phyloP scores from a whole-genome alignment of 1,140 invertebrate genomes.

The Pachyrhynchus sulphureomaculatus region DNA sequence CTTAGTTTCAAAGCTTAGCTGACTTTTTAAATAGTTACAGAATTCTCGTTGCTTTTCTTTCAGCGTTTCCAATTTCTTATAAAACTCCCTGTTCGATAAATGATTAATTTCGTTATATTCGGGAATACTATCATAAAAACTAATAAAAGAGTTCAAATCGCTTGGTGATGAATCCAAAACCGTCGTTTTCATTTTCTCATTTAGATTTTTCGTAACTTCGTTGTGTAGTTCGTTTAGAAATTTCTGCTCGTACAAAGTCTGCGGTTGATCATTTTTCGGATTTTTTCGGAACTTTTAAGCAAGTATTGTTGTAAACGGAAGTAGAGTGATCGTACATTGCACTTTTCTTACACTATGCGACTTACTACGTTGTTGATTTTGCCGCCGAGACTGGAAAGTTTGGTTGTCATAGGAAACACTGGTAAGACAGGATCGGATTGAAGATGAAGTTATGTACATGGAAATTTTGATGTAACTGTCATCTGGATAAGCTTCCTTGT shows the following conservation, averaged over 20 bases:
- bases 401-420: neutral
- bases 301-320: conserved; percentile 62
- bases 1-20: conserved; percentile 52
- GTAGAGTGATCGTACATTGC: conserved; percentile 50
- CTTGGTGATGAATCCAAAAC: conserved; percentile 38
- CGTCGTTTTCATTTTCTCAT: conserved; percentile 24
- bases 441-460: too few species aligned
- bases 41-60: conserved; percentile 64
- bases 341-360: neutral
- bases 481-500: too few species aligned
- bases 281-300: conserved; percentile 65
- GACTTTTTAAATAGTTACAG: conserved; percentile 56
- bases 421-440: too few species aligned
- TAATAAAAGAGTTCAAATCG: conserved; percentile 58
- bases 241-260: conserved; percentile 63
- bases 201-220: conserved; percentile 42
- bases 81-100: conserved; percentile 67
- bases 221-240: conserved; percentile 49
- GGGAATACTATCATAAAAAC: conserved; percentile 68
- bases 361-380: conserved; percentile 2
- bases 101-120: conserved; percentile 69
- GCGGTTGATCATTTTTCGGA: conserved; percentile 63
- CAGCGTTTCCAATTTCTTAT: conserved; percentile 62
- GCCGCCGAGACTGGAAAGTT: neutral
- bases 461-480: too few species aligned